phyloP scores from a whole-genome alignment of 2,113 vertebrate genomes.

The Xenopus laevis region DNA sequence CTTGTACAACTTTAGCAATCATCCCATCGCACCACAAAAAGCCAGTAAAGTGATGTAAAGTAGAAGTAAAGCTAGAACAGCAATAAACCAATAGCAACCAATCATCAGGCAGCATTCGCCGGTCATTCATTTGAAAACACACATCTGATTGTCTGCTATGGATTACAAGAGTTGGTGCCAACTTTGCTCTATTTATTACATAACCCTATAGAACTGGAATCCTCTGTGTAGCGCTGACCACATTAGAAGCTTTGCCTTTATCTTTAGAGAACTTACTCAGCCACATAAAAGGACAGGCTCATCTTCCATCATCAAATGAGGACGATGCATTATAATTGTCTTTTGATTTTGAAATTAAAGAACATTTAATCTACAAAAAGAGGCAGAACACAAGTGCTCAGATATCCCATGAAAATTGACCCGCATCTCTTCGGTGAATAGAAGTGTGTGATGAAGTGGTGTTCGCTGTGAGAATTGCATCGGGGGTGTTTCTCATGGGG shows the following conservation, averaged over 20 bases:
- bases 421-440: slow-evolving; percentile 17
- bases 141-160: too few species aligned
- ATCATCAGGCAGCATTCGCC: too few species aligned
- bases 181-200: too few species aligned
- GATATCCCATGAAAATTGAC: slow-evolving; percentile 15
- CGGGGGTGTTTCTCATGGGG: slow-evolving; percentile 17
- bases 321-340: neutral
- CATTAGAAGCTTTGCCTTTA: neutral
- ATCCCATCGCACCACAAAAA: too few species aligned
- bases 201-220: too few species aligned
- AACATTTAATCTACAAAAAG: neutral
- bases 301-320: neutral
- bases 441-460: slow-evolving; percentile 3
- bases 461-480: slow-evolving; percentile 15
- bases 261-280: neutral
- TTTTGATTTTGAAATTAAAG: slow-evolving; percentile 30
- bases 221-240: neutral
- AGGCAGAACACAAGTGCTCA: neutral
- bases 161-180: too few species aligned
- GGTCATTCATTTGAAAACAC: too few species aligned
- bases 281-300: neutral
- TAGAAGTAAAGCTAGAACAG: too few species aligned
- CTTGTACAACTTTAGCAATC: too few species aligned
- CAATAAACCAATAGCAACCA: too few species aligned
- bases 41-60: too few species aligned